Conservation (phyloP, 1,140 invertebrate species). For the Panagrolaimus sp. region DNA sequence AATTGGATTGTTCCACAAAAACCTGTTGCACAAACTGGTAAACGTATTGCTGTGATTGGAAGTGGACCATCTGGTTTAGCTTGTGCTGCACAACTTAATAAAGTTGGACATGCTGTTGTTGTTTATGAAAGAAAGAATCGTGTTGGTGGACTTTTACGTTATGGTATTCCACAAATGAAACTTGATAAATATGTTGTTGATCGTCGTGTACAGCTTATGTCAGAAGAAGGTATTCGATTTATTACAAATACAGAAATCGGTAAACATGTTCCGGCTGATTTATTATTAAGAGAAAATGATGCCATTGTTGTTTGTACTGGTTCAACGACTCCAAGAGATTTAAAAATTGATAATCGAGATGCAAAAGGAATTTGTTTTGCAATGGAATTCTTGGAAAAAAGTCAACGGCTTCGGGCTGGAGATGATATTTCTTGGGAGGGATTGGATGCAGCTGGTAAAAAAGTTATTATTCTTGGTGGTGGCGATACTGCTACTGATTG, state of each 20-base stretch:
- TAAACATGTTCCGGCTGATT: conserved; percentile 75
- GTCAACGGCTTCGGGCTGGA: conserved; percentile 90
- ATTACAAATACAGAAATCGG: conserved; percentile 83
- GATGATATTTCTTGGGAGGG: conserved; percentile 64
- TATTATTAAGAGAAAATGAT: conserved; percentile 73
- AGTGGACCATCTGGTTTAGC: conserved; percentile 83
- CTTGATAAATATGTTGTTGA: conserved; percentile 68
- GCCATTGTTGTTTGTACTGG: conserved; percentile 84
- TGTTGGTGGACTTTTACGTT: conserved; percentile 85
- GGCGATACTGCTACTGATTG: conserved; percentile 99
- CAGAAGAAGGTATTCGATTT: conserved; percentile 84
- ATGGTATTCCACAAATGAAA: conserved; percentile 74
- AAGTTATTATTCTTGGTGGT: conserved; percentile 93
- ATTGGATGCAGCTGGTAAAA: conserved; percentile 80
- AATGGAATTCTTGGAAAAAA: conserved; percentile 91
- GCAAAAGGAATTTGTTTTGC: conserved; percentile 88
- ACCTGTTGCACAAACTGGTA: conserved; percentile 72
- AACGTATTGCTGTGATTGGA: conserved; percentile 83
- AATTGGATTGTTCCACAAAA: conserved; percentile 83
- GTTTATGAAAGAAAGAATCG: conserved; percentile 94
- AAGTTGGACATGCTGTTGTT: conserved; percentile 80
- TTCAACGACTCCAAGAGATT: conserved; percentile 89
- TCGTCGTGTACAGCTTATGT: conserved; percentile 77
- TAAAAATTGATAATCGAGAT: conserved; percentile 70
- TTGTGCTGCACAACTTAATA: conserved; percentile 87